Evolutionary conservation across 2,113 vertebrate species (phyloP).

Genomic region (Perca schrenkii): DNA sequence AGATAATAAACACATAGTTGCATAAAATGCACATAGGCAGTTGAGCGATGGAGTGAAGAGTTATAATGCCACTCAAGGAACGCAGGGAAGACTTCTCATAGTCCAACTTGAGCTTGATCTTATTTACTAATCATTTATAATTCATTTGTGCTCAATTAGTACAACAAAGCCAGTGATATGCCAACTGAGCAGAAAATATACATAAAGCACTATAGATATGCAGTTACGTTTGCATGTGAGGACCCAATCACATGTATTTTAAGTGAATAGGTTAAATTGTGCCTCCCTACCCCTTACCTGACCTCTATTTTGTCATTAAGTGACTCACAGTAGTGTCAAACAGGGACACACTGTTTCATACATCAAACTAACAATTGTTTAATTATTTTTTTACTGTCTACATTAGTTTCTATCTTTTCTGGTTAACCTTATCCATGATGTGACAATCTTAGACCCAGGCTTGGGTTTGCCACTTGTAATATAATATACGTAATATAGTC

Average conservation of each 20-base stretch:
- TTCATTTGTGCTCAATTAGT: background rate
- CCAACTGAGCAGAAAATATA: background rate
- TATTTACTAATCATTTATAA: background rate
- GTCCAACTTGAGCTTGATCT: background rate
- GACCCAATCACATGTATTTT: background rate
- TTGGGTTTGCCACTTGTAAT: background rate
- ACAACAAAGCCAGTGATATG: background rate
- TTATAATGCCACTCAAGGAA: background rate
- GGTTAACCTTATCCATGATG: too few relatives aligned
- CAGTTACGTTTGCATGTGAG: background rate
- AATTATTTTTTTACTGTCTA: background rate
- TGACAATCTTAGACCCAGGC: background rate
- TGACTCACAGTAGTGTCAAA: constrained; percentile 1
- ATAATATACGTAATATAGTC: too few relatives aligned
- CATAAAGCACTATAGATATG: background rate
- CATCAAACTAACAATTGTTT: background rate
- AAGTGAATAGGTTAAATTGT: background rate
- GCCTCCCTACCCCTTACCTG: background rate
- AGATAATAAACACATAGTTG: constrained; percentile 3
- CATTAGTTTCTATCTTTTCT: background rate
- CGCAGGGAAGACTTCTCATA: background rate
- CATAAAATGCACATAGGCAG: background rate
- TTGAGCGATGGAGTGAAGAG: background rate
- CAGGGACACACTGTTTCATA: constrained; percentile 1
- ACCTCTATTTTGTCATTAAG: background rate